phyloP scores from a whole-genome alignment of 2,113 vertebrate genomes.

The Protobothrops flavoviridis region DNA sequence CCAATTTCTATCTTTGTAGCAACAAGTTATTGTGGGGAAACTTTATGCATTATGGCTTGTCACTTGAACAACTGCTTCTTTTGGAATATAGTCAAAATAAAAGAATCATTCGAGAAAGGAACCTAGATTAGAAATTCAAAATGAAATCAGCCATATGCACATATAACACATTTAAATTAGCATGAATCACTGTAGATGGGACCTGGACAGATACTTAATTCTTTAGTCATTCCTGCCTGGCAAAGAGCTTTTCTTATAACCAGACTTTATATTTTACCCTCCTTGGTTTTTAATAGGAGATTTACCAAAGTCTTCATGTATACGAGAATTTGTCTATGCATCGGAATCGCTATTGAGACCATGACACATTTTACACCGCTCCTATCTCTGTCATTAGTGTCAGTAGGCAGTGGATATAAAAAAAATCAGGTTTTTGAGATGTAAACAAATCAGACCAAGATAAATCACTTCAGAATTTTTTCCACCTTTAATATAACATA shows the following conservation, averaged over 20 bases:
- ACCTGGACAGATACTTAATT: background rate
- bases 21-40: background rate
- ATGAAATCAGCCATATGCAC: background rate
- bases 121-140: background rate
- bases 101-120: background rate
- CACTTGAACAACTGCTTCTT: background rate
- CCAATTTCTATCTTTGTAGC: too few species aligned
- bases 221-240: too few species aligned
- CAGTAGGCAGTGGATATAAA: too few species aligned
- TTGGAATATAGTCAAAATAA: background rate
- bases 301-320: background rate
- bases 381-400: too few species aligned
- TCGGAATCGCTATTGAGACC: background rate
- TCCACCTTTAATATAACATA: too few species aligned
- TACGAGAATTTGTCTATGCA: background rate
- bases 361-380: background rate
- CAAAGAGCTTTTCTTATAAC: background rate
- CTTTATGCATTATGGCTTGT: background rate
- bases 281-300: background rate
- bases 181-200: background rate
- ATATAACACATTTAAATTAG: background rate
- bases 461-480: too few species aligned
- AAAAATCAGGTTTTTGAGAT: too few species aligned
- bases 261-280: background rate
- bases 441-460: too few species aligned